Percentiles rank a stretch among this genome's conserved stretches.
Evolutionary conservation across 2,113 vertebrate genomes (phyloP).

Genomic region (Elanoides forficatus): DNA sequence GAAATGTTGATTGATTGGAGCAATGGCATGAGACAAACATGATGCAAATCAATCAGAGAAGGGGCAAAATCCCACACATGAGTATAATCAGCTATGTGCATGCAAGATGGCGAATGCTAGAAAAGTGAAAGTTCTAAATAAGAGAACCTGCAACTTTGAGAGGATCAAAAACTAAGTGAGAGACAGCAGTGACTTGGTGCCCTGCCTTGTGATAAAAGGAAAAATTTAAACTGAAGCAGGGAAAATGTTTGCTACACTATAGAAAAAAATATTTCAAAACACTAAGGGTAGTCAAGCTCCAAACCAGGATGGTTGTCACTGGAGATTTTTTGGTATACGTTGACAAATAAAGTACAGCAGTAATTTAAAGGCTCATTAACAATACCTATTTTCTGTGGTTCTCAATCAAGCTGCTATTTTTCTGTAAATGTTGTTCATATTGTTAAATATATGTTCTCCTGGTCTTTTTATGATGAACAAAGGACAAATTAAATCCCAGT

Average conservation of each 20-base stretch:
- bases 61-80: not conserved
- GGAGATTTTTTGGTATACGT: not conserved
- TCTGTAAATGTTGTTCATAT: not conserved
- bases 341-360: not conserved
- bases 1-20: not conserved
- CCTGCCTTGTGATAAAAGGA: not conserved
- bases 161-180: not conserved
- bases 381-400: not conserved
- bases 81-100: not conserved
- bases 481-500: not conserved
- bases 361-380: not conserved
- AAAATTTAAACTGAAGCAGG: not conserved
- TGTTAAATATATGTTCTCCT: not conserved
- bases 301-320: not conserved
- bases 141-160: not conserved
- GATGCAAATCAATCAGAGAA: not conserved
- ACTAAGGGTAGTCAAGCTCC: not conserved
- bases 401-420: not conserved
- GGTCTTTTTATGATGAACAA: not conserved
- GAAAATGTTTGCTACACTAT: not conserved
- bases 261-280: not conserved
- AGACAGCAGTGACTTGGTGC: not conserved
- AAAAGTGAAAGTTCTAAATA: not conserved
- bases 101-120: not conserved
- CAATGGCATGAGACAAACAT: not conserved